phyloP scores from a whole-genome alignment of 2,797 vertebrate genomes.

The Fratercula arctica region DNA sequence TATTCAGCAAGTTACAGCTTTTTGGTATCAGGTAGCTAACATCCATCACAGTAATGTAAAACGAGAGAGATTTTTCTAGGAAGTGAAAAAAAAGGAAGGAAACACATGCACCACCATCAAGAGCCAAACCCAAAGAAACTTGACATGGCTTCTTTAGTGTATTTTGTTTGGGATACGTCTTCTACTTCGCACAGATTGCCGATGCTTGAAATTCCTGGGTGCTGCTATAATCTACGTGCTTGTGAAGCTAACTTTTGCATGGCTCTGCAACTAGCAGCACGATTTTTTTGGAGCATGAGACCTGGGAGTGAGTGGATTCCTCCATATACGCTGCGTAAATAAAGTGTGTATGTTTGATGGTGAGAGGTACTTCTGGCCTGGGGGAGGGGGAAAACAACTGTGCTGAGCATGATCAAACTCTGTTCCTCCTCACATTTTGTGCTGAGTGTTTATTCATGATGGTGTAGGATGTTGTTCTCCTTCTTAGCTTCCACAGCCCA shows the following conservation, averaged over 20 bases:
- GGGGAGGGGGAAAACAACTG: fast-evolving
- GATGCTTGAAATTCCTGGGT: not conserved
- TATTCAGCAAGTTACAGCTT: not conserved
- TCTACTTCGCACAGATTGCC: not conserved
- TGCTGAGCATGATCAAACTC: not conserved
- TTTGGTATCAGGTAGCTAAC: not conserved
- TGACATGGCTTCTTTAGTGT: not conserved
- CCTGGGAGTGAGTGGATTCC: not conserved
- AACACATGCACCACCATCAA: not conserved
- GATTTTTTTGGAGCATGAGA: not conserved
- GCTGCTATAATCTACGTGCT: not conserved
- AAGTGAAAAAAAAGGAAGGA: not conserved
- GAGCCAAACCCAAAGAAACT: not conserved
- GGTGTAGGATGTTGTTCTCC: not conserved
- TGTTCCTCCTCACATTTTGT: not conserved
- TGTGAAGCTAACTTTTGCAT: not conserved
- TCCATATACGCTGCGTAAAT: no score
- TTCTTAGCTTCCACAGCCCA: not conserved
- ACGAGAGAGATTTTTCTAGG: not conserved
- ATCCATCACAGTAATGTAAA: not conserved
- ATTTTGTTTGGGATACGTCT: not conserved
- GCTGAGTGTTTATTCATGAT: not conserved
- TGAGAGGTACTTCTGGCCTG: not conserved
- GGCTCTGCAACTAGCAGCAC: not conserved
- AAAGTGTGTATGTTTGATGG: not conserved